Conservation (phyloP, 2,113 vertebrate genomes). For the Tetrao urogallus region DNA sequence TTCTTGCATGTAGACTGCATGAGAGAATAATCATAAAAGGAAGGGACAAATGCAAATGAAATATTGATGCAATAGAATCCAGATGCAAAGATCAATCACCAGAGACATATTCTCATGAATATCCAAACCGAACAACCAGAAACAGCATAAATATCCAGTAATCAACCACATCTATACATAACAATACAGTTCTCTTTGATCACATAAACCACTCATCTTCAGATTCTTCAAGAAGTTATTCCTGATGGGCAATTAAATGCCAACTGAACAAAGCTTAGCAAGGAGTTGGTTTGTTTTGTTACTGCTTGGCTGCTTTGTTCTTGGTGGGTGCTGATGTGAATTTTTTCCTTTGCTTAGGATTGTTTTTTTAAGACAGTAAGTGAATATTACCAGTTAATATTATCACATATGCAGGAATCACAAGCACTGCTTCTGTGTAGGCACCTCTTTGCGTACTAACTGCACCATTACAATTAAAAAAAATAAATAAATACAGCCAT, state of each 20-base stretch:
- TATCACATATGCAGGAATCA: rapidly evolving
- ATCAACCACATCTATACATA: not conserved
- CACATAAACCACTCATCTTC: not conserved
- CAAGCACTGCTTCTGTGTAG: not conserved
- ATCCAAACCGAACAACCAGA: not conserved
- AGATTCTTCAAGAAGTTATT: not conserved
- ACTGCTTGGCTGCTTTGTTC: not conserved
- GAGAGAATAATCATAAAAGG: not conserved
- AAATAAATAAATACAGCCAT: not conserved
- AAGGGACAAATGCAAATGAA: conserved; percentile 29
- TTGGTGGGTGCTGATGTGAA: not conserved
- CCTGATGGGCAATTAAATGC: not conserved
- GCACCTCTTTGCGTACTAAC: not conserved
- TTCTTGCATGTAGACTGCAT: not conserved
- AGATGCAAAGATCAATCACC: not conserved
- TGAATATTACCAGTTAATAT: not conserved
- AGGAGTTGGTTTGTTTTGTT: not conserved
- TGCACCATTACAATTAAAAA: not conserved
- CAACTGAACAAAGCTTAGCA: not conserved
- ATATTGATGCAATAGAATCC: not conserved
- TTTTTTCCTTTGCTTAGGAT: not conserved
- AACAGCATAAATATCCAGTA: not conserved
- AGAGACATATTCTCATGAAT: not conserved
- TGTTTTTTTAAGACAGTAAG: not conserved
- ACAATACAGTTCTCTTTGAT: not conserved